A percentile compares a stretch with the other conserved stretches of the same genome.
phyloP scores from a whole-genome alignment of 2,113 vertebrate genomes.

The Cyanoderma ruficeps region DNA sequence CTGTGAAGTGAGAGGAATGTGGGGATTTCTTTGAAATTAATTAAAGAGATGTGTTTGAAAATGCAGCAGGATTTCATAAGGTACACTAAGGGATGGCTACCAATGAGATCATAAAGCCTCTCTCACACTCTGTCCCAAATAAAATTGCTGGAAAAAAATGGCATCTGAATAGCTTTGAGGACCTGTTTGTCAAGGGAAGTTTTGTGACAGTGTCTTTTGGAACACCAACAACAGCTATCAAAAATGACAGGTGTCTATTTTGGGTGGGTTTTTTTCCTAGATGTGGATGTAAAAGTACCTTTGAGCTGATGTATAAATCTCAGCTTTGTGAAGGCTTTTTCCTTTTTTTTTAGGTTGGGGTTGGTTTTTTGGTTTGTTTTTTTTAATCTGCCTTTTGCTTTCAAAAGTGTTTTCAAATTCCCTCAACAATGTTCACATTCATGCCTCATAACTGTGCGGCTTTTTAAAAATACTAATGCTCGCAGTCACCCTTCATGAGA shows the following conservation, averaged over 20 bases:
- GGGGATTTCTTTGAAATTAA: not conserved
- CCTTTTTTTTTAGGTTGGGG: no score
- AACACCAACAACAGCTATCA: not conserved
- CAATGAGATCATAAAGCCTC: fast-evolving
- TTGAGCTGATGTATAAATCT: not conserved
- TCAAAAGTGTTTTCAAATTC: not conserved
- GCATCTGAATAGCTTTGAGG: not conserved
- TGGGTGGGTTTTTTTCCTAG: not conserved
- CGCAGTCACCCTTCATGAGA: not conserved
- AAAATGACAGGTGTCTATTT: not conserved
- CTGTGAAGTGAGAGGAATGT: not conserved
- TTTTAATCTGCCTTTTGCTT: not conserved
- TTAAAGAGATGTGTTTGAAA: not conserved
- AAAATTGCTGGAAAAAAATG: not conserved
- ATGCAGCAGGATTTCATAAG: not conserved
- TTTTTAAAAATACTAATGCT: not conserved
- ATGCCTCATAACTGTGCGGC: not conserved
- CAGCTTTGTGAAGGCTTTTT: not conserved
- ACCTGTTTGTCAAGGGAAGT: not conserved
- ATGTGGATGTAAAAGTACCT: not conserved
- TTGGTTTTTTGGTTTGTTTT: not conserved
- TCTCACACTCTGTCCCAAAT: not conserved
- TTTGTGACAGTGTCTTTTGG: not conserved
- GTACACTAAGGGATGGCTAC: not conserved
- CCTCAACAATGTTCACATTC: not conserved